A percentile compares a stretch with the other conserved stretches of the same genome.
Evolutionary conservation across 1,140 invertebrate species (phyloP).

Genomic region (Trichonephila inaurata): DNA sequence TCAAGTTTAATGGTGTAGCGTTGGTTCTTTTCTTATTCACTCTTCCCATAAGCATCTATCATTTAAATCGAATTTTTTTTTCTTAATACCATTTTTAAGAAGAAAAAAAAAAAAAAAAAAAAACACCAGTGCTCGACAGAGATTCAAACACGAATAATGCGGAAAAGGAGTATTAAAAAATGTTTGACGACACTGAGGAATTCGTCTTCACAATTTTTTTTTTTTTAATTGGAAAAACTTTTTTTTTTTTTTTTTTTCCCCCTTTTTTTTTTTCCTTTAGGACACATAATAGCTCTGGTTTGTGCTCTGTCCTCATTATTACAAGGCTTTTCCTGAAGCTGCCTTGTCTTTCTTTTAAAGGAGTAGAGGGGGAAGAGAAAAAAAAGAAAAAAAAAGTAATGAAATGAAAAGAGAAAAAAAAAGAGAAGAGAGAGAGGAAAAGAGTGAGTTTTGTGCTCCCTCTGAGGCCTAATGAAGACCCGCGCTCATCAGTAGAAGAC

Average conservation of each 20-base stretch:
- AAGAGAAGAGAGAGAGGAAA: background rate
- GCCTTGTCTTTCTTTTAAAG: slow-evolving; percentile 67
- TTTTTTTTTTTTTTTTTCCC: background rate
- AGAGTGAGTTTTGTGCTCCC: slow-evolving; percentile 53
- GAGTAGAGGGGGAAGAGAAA: background rate
- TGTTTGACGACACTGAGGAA: slow-evolving; percentile 56
- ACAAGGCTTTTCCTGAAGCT: slow-evolving; percentile 59
- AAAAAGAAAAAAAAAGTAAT: slow-evolving; percentile 23
- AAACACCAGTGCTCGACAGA: background rate
- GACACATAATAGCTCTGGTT: slow-evolving; percentile 61
- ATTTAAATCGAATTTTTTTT: slow-evolving; percentile 26
- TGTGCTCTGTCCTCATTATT: slow-evolving; percentile 75
- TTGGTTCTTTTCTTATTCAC: background rate
- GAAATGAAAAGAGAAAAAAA: background rate
- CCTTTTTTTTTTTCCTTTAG: background rate
- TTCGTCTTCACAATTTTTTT: background rate
- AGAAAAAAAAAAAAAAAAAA: background rate
- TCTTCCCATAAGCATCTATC: background rate
- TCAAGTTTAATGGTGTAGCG: too few relatives aligned
- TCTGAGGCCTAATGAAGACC: slow-evolving; percentile 69
- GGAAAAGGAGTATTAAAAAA: slow-evolving; percentile 59
- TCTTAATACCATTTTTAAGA: slow-evolving; percentile 21
- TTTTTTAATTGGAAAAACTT: background rate
- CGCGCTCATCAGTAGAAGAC: slow-evolving; percentile 64
- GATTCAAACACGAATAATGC: slow-evolving; percentile 56